Evolutionary conservation across 2,113 vertebrate species (phyloP).

Genomic region (Gobio gobio): DNA sequence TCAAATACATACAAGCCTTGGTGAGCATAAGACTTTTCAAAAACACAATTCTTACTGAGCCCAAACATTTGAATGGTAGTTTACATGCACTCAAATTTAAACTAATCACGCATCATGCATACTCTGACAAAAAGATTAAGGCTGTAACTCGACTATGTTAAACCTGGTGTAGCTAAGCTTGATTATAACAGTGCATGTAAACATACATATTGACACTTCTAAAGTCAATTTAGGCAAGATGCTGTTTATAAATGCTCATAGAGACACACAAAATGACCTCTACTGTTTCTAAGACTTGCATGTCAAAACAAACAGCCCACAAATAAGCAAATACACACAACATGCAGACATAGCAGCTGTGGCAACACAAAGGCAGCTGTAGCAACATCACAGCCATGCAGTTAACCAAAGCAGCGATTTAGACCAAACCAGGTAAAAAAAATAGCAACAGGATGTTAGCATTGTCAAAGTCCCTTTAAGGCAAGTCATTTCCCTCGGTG

Average conservation of each 20-base stretch:
- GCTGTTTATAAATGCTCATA: slow-evolving; percentile 19
- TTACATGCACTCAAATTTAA: too few relatives aligned
- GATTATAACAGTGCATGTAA: neutral
- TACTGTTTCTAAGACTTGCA: neutral
- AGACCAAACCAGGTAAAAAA: slow-evolving; percentile 11
- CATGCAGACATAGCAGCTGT: slow-evolving; percentile 32
- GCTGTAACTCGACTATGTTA: too few relatives aligned
- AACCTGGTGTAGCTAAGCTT: neutral
- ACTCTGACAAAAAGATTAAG: too few relatives aligned
- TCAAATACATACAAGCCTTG: too few relatives aligned
- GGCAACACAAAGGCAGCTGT: slow-evolving; percentile 5
- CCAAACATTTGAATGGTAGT: too few relatives aligned
- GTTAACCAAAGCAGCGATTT: slow-evolving; percentile 12
- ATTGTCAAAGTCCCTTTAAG: neutral
- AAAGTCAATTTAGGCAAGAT: neutral
- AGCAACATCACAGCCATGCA: slow-evolving; percentile 20
- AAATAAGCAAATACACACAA: slow-evolving; percentile 23
- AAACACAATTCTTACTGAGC: too few relatives aligned
- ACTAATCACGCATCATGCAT: too few relatives aligned
- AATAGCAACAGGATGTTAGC: slow-evolving; percentile 12
- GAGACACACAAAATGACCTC: neutral
- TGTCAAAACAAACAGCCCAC: slow-evolving; percentile 1
- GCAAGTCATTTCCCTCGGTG: too few relatives aligned
- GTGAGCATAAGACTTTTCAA: too few relatives aligned
- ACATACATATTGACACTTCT: neutral